These are phyloP conservation scores for Ceyx cyanopectus DNA, from an alignment of 2,113 vertebrate genomes.

Conservation along the genomic window DNA sequence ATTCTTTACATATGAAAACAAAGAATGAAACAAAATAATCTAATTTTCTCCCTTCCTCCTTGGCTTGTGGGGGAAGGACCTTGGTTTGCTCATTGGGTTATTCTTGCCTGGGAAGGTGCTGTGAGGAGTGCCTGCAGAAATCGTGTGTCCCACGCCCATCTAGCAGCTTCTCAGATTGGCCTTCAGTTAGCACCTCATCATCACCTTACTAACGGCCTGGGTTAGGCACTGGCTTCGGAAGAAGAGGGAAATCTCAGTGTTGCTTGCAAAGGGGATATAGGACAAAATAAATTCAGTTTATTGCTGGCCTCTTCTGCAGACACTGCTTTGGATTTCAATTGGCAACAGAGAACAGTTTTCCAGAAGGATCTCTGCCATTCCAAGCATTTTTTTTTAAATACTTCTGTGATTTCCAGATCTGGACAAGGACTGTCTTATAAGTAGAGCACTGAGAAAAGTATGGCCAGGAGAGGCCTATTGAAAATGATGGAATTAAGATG, in stretches of 20 bases:
- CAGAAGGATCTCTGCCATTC: neutral
- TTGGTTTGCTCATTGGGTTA: neutral
- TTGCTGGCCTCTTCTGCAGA: neutral
- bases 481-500: constrained; percentile 27
- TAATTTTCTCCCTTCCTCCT: neutral
- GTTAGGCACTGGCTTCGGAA: neutral
- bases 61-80: neutral
- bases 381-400: neutral
- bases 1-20: neutral
- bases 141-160: neutral
- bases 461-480: neutral
- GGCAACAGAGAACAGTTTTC: neutral
- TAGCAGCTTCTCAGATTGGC: neutral
- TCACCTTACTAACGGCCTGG: neutral
- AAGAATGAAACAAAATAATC: neutral
- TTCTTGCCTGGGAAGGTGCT: neutral
- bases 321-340: neutral
- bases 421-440: neutral
- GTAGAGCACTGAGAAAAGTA: neutral
- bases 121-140: neutral
- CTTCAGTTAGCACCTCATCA: neutral
- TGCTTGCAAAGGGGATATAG: neutral
- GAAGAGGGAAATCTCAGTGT: neutral
- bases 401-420: neutral
- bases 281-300: neutral